Evolutionary conservation across 2,113 vertebrate species (phyloP).

Genomic region (Boleophthalmus pectinirostris): DNA sequence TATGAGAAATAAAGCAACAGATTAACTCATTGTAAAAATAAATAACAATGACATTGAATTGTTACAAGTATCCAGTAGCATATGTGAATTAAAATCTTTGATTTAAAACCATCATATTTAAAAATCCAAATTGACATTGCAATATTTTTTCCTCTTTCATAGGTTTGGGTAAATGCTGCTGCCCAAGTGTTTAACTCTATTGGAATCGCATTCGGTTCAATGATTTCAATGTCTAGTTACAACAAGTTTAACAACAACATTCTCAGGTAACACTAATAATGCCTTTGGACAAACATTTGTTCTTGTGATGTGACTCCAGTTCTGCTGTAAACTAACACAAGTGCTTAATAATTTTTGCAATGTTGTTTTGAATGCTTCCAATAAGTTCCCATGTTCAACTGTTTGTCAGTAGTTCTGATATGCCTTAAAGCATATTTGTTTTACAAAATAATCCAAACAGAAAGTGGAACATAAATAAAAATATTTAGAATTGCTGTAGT

Average conservation of each 20-base stretch:
- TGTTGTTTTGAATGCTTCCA: neutral
- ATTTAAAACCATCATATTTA: neutral
- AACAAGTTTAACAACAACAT: conserved; percentile 81
- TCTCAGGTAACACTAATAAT: conserved; percentile 56
- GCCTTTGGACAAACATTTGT: neutral
- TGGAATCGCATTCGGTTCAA: conserved; percentile 75
- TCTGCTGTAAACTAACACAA: neutral
- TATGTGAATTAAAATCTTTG: no score
- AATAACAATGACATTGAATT: neutral
- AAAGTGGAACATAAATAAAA: neutral
- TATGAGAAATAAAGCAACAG: neutral
- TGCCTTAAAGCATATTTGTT: neutral
- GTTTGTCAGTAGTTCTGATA: neutral
- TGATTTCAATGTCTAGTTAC: conserved; percentile 80
- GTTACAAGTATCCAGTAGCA: neutral
- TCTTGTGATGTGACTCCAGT: neutral
- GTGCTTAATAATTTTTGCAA: neutral
- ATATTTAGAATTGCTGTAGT: neutral
- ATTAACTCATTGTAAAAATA: neutral
- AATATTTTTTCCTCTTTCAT: neutral
- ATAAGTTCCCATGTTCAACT: neutral
- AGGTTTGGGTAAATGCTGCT: conserved; percentile 81
- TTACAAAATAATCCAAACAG: neutral
- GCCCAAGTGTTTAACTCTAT: conserved; percentile 79
- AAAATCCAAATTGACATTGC: neutral